Conservation (phyloP, 2,888 invertebrate species). For the Dolichopus griseipennis region DNA sequence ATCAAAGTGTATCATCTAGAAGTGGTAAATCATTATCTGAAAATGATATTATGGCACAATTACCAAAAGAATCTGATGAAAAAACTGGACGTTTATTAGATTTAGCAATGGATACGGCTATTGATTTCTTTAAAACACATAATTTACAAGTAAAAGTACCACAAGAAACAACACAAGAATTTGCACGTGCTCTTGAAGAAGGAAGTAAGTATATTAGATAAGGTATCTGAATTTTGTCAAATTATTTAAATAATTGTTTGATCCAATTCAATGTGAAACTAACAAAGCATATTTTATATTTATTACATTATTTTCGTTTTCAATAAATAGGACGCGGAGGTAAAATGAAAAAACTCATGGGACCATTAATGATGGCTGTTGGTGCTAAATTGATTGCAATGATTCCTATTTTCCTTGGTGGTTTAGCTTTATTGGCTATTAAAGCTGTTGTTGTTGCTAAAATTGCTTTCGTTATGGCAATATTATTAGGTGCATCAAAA, state of each 20-base stretch:
- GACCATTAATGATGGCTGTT: conserved; percentile 58
- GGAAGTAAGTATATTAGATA: conserved; percentile 46
- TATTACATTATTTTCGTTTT: conserved; percentile 15
- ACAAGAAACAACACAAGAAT: conserved; percentile 53
- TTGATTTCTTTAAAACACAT: conserved; percentile 52
- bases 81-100: conserved; percentile 48
- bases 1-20: conserved; percentile 36
- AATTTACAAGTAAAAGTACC: conserved; percentile 63
- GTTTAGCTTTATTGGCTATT: conserved; percentile 60
- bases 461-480: conserved; percentile 64
- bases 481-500: conserved; percentile 60
- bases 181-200: conserved; percentile 68
- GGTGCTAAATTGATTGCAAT: conserved; percentile 65
- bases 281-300: neutral
- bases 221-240: conserved; percentile 20
- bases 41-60: conserved; percentile 46
- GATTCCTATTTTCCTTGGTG: conserved; percentile 60
- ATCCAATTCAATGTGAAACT: neutral
- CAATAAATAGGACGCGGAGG: conserved; percentile 56
- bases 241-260: neutral
- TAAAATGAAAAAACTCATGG: conserved; percentile 65
- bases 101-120: conserved; percentile 49
- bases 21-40: conserved; percentile 42
- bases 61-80: conserved; percentile 48
- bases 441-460: conserved; percentile 73